Evolutionary conservation across 2,888 invertebrate species (phyloP).

Genomic region (Mesorhabditis spiculigera): DNA sequence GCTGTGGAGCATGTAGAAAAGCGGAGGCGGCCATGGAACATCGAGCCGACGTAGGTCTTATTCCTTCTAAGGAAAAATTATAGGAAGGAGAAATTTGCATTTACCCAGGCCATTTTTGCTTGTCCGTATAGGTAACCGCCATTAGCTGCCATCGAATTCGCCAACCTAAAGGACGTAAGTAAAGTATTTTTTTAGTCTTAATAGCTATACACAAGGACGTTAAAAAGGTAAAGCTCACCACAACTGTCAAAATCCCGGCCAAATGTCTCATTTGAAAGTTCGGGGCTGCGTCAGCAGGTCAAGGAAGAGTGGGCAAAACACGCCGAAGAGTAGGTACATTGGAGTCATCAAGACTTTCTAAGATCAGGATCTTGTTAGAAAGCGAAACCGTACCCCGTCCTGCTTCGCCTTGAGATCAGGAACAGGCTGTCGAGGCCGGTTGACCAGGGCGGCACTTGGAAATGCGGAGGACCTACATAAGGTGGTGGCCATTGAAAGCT

Average conservation of each 20-base stretch:
- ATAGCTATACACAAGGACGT: neutral
- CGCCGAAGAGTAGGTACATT: constrained; percentile 66
- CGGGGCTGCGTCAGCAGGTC: constrained; percentile 6
- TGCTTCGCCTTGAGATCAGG: constrained; percentile 77
- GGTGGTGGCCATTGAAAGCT: neutral
- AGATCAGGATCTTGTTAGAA: constrained; percentile 68
- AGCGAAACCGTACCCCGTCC: constrained; percentile 75
- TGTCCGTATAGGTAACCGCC: constrained; percentile 76
- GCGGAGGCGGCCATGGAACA: constrained; percentile 27
- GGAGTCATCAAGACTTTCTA: constrained; percentile 21
- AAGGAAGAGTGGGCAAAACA: constrained; percentile 78
- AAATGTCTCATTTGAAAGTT: neutral
- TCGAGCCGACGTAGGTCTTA: constrained; percentile 32
- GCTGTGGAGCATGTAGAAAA: constrained; percentile 18
- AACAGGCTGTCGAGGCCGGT: constrained; percentile 38
- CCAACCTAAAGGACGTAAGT: constrained; percentile 78
- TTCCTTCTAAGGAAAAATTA: constrained; percentile 18
- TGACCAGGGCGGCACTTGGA: constrained; percentile 48
- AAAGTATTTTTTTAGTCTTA: neutral
- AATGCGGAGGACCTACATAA: constrained; percentile 39
- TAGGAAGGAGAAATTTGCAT: constrained; percentile 2
- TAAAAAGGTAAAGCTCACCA: constrained; percentile 59
- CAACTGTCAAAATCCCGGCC: neutral
- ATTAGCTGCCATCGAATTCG: constrained; percentile 84
- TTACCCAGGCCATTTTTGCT: constrained; percentile 72